phyloP scores from a whole-genome alignment of 2,797 vertebrate genomes.

The Serranus cabrilla region DNA sequence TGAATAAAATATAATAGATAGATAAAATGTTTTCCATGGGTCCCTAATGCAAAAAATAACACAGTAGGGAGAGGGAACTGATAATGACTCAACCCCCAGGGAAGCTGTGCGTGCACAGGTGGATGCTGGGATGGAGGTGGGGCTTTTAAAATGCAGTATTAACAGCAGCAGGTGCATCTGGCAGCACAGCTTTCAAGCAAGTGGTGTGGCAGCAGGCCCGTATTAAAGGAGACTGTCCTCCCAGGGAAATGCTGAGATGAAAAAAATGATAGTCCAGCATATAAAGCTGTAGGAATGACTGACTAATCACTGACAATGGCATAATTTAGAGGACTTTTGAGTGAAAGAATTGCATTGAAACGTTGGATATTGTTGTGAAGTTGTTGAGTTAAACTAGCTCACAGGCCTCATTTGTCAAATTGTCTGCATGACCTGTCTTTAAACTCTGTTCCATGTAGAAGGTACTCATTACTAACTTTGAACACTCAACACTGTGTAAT shows the following conservation, averaged over 20 bases:
- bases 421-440: conserved; percentile 12
- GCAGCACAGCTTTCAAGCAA: conserved; percentile 5
- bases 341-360: too few species aligned
- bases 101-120: conserved; percentile 4
- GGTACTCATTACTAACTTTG: conserved; percentile 1
- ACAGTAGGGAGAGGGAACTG: neutral
- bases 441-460: neutral
- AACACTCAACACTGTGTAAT: conserved; percentile 17
- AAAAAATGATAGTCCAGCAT: too few species aligned
- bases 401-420: conserved; percentile 20
- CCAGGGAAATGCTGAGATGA: neutral
- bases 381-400: neutral
- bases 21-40: too few species aligned
- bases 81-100: neutral
- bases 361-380: too few species aligned
- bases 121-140: neutral
- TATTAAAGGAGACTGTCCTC: conserved; percentile 1
- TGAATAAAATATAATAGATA: too few species aligned
- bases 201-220: neutral
- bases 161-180: conserved; percentile 15
- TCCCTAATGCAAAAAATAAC: neutral
- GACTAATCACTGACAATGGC: too few species aligned
- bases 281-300: too few species aligned
- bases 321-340: too few species aligned
- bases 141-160: conserved; percentile 16